These are phyloP conservation scores for human (Homo sapiens) DNA, from an alignment of 2,113 vertebrate genomes.

Conservation along the genomic window GRCh38 chr12:115121501-115122000, in stretches of 20 bases:
- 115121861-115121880: neutral
- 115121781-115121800: neutral
- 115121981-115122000: neutral
- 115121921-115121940: neutral
- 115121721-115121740: neutral
- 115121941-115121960: neutral
- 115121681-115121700: too few species aligned
- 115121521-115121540: neutral
- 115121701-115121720: neutral
- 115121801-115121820: neutral
- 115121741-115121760: neutral
- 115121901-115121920: neutral
- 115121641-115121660: neutral
- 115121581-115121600: neutral
- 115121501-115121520: neutral
- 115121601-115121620: neutral
- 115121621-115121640: rapidly evolving
- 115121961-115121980: neutral
- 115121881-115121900: neutral
- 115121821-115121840: neutral
- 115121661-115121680: neutral
- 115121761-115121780: neutral
- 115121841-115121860: neutral
- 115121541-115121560: neutral
- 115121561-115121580: neutral